These are phyloP conservation scores for Amitus sp. DNA, from an alignment of 2,888 invertebrate species.

Conservation along the genomic window DNA sequence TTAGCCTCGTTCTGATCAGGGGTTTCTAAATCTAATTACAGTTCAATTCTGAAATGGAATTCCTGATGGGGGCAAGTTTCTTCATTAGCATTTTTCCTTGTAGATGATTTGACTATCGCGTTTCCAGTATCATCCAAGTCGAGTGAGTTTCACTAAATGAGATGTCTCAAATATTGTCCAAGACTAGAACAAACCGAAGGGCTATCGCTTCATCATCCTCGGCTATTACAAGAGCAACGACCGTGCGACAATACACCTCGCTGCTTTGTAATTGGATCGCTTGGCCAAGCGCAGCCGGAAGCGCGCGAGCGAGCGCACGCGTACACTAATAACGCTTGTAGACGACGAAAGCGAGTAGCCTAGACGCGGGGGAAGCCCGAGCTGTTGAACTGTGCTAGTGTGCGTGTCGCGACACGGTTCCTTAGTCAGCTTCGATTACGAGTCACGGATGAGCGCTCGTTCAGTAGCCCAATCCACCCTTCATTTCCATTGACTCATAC, in stretches of 20 bases:
- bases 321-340: constrained; percentile 35
- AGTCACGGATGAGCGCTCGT: constrained; percentile 27
- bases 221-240: constrained; percentile 40
- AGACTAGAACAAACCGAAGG: background rate
- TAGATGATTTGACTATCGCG: too few relatives aligned
- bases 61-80: too few relatives aligned
- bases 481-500: constrained; percentile 22
- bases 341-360: constrained; percentile 27
- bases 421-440: constrained; percentile 33
- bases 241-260: constrained; percentile 34
- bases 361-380: constrained; percentile 31
- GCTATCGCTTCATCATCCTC: constrained; percentile 22
- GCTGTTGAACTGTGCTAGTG: constrained; percentile 22
- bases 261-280: constrained; percentile 42
- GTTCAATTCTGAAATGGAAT: too few relatives aligned
- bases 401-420: constrained; percentile 28
- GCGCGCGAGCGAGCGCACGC: constrained; percentile 31
- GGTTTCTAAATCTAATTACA: too few relatives aligned
- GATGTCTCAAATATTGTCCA: background rate
- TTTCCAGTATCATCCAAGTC: background rate
- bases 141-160: background rate
- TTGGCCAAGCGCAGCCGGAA: constrained; percentile 34
- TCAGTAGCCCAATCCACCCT: constrained; percentile 30
- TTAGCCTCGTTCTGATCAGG: too few relatives aligned
- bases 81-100: too few relatives aligned